Evolutionary conservation across 1,140 invertebrate species (phyloP).

Genomic region (Eriosoma lanigerum): DNA sequence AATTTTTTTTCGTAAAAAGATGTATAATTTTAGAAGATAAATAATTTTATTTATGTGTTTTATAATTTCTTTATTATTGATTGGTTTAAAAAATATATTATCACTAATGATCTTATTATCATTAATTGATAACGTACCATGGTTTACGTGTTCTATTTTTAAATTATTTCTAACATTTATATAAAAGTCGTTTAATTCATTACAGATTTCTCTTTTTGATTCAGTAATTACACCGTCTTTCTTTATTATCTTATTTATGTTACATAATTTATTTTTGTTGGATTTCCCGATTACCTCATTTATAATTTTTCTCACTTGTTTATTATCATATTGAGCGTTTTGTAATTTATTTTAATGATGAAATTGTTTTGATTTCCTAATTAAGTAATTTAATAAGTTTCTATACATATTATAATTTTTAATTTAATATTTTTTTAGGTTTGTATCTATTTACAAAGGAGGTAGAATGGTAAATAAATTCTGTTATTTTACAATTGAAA

Average conservation of each 20-base stretch:
- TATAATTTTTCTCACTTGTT: neutral
- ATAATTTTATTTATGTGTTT: no score
- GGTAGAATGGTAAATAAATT: neutral
- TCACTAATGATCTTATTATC: no score
- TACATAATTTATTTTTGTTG: neutral
- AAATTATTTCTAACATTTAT: constrained; percentile 10
- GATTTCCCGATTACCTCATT: constrained; percentile 14
- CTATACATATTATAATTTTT: neutral
- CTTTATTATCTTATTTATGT: neutral
- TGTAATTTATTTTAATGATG: neutral
- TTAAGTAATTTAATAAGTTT: neutral
- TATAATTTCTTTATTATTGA: no score
- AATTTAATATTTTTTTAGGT: neutral
- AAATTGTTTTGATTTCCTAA: neutral
- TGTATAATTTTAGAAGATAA: no score
- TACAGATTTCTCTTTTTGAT: constrained; percentile 9
- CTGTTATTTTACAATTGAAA: neutral
- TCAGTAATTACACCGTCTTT: neutral
- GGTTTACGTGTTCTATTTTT: neutral
- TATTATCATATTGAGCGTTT: neutral
- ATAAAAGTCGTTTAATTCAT: neutral
- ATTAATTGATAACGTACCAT: no score
- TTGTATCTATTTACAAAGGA: neutral
- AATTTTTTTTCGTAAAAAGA: no score
- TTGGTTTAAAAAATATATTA: no score